Percentiles rank a stretch among this genome's conserved stretches.
Evolutionary conservation across 2,797 vertebrate species (phyloP).

Genomic region (Prionace glauca): DNA sequence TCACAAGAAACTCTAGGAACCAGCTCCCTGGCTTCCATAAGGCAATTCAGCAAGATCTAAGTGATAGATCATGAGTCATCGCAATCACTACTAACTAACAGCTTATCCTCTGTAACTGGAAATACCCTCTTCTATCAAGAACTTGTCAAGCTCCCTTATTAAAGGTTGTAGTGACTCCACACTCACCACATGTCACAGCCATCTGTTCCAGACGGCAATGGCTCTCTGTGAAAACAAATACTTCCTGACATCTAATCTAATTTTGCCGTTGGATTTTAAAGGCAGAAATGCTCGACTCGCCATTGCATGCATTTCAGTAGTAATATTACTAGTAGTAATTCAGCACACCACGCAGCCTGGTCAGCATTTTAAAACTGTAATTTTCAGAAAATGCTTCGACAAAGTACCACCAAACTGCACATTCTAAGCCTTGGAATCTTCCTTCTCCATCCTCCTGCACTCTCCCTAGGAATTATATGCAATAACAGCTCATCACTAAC

Average conservation of each 20-base stretch:
- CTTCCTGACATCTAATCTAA: constrained; percentile 1
- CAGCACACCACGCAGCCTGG: background rate
- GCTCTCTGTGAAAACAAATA: background rate
- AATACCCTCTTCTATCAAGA: background rate
- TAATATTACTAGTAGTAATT: no score
- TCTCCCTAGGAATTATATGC: background rate
- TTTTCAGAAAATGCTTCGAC: background rate
- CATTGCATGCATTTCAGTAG: background rate
- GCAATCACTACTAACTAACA: background rate
- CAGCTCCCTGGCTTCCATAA: background rate
- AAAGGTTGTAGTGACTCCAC: background rate
- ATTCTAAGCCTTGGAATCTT: background rate
- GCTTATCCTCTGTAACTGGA: background rate
- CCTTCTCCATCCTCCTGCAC: background rate
- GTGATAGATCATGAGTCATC: background rate
- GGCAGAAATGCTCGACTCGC: background rate
- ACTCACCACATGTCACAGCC: background rate
- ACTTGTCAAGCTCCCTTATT: background rate
- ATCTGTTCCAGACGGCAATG: background rate
- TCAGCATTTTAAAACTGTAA: background rate
- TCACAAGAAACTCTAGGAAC: background rate
- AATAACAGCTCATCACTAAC: background rate
- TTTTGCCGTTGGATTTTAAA: background rate
- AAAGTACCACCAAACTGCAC: background rate
- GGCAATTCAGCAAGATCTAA: background rate